Conservation (phyloP, 92 coral and sea anemone genomes). For the Anthopleura xanthogrammica region DNA sequence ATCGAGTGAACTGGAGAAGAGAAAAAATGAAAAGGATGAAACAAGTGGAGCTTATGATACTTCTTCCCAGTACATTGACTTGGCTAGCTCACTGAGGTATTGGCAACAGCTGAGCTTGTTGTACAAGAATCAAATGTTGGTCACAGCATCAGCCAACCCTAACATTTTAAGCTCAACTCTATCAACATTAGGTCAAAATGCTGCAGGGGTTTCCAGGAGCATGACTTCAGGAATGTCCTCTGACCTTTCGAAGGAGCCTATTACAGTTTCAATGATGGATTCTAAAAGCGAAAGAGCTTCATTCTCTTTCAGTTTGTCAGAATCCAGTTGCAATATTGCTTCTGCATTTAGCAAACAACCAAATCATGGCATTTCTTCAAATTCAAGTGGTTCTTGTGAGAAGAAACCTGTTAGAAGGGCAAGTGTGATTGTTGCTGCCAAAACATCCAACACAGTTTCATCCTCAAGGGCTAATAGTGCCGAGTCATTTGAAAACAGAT, state of each 20-base stretch:
- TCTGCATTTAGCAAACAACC: neutral
- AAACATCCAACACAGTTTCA: constrained; percentile 15
- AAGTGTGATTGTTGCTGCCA: constrained; percentile 26
- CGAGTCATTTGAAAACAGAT: constrained; percentile 21
- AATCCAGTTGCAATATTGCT: neutral
- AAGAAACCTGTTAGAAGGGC: constrained; percentile 19
- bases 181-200: neutral
- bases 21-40: neutral
- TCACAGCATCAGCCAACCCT: neutral
- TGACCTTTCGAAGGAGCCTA: neutral
- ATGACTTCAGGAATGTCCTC: neutral
- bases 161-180: neutral
- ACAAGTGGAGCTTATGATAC: neutral
- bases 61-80: constrained; percentile 75
- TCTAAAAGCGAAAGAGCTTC: neutral
- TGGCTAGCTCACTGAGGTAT: constrained; percentile 79
- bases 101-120: constrained; percentile 82
- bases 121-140: constrained; percentile 67
- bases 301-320: neutral
- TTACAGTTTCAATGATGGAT: neutral
- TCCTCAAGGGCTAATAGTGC: neutral
- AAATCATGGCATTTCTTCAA: neutral
- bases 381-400: neutral
- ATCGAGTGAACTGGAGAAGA: neutral
- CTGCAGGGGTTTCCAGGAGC: neutral